These are phyloP conservation scores for Sinopyrophorus schimmeli DNA, from an alignment of 2,888 invertebrate species.

Conservation along the genomic window DNA sequence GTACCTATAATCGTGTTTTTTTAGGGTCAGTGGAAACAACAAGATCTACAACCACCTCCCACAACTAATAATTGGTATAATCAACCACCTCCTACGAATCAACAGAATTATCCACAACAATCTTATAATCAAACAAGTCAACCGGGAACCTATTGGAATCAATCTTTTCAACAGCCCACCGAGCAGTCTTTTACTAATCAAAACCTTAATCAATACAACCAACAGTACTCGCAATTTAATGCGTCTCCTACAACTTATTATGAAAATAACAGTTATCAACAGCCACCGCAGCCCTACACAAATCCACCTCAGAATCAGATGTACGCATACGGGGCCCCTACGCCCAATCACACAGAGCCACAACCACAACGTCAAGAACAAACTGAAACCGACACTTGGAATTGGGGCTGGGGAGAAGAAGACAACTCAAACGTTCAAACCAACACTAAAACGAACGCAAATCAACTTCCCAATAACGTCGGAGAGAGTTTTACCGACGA, in stretches of 20 bases:
- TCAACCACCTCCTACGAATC: constrained; percentile 39
- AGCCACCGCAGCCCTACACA: constrained; percentile 34
- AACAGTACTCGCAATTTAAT: constrained; percentile 26
- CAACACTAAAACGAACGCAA: constrained; percentile 36
- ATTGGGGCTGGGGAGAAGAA: constrained; percentile 66
- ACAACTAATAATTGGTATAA: constrained; percentile 56
- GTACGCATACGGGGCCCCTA: constrained; percentile 21
- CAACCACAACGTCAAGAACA: constrained; percentile 43
- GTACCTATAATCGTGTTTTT: too few relatives aligned
- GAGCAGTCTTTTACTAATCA: constrained; percentile 52
- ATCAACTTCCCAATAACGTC: constrained; percentile 42
- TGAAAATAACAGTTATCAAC: constrained; percentile 21
- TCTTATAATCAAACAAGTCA: constrained; percentile 32
- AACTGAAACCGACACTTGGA: constrained; percentile 55
- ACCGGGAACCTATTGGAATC: constrained; percentile 39
- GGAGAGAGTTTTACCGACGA: constrained; percentile 61
- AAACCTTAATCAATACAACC: constrained; percentile 41
- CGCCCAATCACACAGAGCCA: constrained; percentile 44
- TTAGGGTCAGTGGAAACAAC: constrained; percentile 52
- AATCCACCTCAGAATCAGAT: constrained; percentile 23
- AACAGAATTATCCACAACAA: constrained; percentile 32
- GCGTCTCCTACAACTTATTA: constrained; percentile 20
- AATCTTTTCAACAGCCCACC: constrained; percentile 38
- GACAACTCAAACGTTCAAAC: constrained; percentile 50
- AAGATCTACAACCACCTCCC: constrained; percentile 55